Evolutionary conservation across 2,113 vertebrate genomes (phyloP).

Genomic region (Coturnix japonica): DNA sequence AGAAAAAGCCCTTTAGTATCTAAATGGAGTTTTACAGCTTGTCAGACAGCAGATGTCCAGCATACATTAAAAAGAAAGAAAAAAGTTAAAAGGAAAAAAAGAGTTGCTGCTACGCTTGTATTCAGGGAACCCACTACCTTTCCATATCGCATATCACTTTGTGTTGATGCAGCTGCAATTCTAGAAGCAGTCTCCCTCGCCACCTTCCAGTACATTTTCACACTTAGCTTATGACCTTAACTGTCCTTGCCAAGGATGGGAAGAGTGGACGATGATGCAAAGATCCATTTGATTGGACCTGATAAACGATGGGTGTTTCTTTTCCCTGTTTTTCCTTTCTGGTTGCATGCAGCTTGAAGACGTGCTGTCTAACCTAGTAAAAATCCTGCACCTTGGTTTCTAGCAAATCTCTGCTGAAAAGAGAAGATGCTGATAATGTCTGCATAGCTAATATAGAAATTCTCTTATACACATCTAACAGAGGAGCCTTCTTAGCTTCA

Average conservation of each 20-base stretch:
- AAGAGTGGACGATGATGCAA: not conserved
- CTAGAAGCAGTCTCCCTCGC: not conserved
- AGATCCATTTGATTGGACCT: not conserved
- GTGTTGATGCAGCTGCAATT: not conserved
- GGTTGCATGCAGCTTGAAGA: not conserved
- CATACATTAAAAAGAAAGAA: not conserved
- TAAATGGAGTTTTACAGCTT: not conserved
- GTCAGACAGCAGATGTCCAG: not conserved
- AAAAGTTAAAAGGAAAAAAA: not conserved
- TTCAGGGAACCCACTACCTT: not conserved
- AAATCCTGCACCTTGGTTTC: not conserved
- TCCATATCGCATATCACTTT: not conserved
- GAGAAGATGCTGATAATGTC: not conserved
- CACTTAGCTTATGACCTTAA: not conserved
- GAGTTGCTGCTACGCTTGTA: not conserved
- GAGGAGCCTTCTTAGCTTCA: not conserved
- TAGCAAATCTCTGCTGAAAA: not conserved
- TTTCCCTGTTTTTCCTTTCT: not conserved
- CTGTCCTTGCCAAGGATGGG: not conserved
- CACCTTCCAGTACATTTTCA: not conserved
- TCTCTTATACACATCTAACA: not conserved
- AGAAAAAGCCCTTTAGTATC: not conserved
- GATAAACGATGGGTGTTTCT: not conserved
- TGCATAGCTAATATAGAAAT: not conserved
- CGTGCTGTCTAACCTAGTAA: not conserved